Conservation (phyloP, 64 coral and sea anemone genomes). For the Cladopsammia gracilis region DNA sequence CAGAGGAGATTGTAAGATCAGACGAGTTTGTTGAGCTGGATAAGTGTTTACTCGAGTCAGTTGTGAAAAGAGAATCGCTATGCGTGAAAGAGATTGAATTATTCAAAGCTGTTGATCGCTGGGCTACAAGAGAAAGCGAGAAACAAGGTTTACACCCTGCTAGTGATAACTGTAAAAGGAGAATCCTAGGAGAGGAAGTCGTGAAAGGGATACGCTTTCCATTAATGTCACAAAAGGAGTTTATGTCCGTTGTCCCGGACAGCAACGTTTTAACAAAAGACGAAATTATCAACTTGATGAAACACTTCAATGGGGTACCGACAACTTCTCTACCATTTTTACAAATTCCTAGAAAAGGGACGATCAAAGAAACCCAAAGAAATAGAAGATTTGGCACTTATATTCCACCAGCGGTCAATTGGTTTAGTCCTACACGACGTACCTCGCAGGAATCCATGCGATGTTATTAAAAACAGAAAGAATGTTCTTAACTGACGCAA, state of each 20-base stretch:
- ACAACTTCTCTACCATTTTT: neutral
- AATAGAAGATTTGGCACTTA: constrained; percentile 19
- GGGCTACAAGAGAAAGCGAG: constrained; percentile 15
- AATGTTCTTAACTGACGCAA: too few relatives aligned
- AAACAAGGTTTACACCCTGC: neutral
- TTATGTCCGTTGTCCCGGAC: constrained; percentile 30
- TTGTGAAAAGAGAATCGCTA: constrained; percentile 13
- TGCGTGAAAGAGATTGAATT: constrained; percentile 8
- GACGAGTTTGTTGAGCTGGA: constrained; percentile 32
- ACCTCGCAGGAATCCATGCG: neutral
- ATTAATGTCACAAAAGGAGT: constrained; percentile 49
- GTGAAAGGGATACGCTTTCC: constrained; percentile 26
- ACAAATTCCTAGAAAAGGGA: constrained; percentile 25
- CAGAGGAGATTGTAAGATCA: neutral
- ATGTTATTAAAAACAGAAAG: neutral
- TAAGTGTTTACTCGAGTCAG: neutral
- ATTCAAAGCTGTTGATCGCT: constrained; percentile 47
- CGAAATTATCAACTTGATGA: constrained; percentile 41
- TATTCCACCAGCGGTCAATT: constrained; percentile 19
- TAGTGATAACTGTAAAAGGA: neutral
- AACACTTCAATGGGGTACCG: constrained; percentile 25
- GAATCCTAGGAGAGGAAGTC: constrained; percentile 10
- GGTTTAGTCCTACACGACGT: neutral
- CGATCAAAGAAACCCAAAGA: neutral
- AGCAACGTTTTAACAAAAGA: constrained; percentile 20